Percentiles rank a stretch among this genome's conserved stretches.
Conservation (phyloP, 2,888 invertebrate genomes). For the Folsomia candida region DNA sequence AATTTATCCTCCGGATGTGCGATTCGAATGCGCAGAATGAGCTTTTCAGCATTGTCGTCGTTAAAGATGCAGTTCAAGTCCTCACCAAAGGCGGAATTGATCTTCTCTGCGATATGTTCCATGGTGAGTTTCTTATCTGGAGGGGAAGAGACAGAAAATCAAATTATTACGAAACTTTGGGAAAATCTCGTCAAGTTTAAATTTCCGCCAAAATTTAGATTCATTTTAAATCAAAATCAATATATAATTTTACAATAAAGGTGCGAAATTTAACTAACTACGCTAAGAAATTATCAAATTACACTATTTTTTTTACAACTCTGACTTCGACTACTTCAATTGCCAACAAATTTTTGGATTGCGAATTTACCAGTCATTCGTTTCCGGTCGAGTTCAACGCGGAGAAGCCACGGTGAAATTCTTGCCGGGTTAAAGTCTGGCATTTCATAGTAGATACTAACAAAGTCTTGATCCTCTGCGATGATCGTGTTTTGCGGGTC, state of each 20-base stretch:
- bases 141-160: no score
- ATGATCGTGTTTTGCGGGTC: conserved; percentile 98
- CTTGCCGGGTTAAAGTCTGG: conserved; percentile 97
- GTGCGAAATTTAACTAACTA: not conserved
- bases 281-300: not conserved
- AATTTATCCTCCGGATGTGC: conserved; percentile 92
- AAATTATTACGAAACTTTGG: no score
- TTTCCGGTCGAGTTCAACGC: conserved; percentile 97
- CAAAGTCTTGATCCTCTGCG: conserved; percentile 98
- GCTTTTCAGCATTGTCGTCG: conserved; percentile 98
- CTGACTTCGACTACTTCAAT: no score
- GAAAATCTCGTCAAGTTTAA: no score
- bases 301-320: no score
- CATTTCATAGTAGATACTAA: conserved; percentile 99
- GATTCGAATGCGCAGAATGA: conserved; percentile 94
- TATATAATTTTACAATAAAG: not conserved
- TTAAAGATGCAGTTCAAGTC: conserved; percentile 99
- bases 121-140: conserved; percentile 97
- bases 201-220: no score
- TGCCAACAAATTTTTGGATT: not conserved
- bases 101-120: conserved; percentile 99
- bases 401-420: conserved; percentile 95
- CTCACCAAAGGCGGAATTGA: conserved; percentile 97
- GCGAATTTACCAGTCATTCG: conserved; percentile 72
- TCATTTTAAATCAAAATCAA: not conserved